phyloP scores from a whole-genome alignment of 2,113 vertebrate genomes.

The Lepus timidus region DNA sequence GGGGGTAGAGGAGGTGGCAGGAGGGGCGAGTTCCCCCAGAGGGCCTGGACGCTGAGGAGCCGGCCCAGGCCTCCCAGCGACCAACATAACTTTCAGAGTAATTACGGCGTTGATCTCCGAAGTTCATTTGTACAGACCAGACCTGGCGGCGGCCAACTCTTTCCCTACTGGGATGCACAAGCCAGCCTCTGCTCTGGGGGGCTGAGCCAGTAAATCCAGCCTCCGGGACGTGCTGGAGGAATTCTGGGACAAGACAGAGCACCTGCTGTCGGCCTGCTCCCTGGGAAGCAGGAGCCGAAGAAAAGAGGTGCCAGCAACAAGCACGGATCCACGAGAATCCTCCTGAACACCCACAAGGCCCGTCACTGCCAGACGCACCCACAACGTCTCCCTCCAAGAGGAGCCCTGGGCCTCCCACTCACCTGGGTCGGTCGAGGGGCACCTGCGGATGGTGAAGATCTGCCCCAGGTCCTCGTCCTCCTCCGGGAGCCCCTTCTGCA shows the following conservation, averaged over 20 bases:
- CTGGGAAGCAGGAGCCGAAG: not conserved
- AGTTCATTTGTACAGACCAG: not conserved
- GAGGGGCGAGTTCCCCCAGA: accelerated
- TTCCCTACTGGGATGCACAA: not conserved
- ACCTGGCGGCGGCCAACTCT: not conserved
- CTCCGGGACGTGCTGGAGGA: accelerated
- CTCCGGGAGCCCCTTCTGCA: conserved; percentile 98
- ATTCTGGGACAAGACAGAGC: not conserved
- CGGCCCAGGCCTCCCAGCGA: too few species aligned
- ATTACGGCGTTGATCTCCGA: not conserved
- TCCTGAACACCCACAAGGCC: not conserved
- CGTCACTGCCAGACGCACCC: not conserved
- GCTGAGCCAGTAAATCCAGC: not conserved
- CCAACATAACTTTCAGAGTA: not conserved
- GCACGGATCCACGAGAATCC: accelerated
- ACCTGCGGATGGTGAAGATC: conserved; percentile 98
- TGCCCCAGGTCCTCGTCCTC: conserved; percentile 96
- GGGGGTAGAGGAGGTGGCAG: accelerated
- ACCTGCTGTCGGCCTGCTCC: not conserved
- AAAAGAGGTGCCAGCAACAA: not conserved
- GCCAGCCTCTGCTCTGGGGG: not conserved
- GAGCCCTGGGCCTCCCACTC: conserved; percentile 75
- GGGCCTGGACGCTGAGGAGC: not conserved
- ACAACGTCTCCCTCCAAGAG: not conserved
- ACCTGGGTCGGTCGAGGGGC: conserved; percentile 94